Conservation (phyloP, 2,113 vertebrate genomes). For the Monopterus albus region DNA sequence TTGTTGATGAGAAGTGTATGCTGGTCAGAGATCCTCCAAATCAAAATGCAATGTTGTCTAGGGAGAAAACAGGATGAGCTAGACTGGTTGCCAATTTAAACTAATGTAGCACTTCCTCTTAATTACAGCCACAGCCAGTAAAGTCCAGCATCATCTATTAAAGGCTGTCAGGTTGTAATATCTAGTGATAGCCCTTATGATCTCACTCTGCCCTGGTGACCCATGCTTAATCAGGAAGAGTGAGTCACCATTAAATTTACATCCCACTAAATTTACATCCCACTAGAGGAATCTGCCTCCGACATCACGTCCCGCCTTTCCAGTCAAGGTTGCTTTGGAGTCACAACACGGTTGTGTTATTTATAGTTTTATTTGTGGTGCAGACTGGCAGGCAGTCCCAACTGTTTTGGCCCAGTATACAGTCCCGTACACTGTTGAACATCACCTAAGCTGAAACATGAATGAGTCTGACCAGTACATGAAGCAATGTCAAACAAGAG, state of each 20-base stretch:
- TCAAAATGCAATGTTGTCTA: background rate
- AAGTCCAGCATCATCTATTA: constrained; percentile 49
- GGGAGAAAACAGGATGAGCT: background rate
- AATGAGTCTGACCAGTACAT: too few species aligned
- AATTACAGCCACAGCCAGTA: constrained; percentile 54
- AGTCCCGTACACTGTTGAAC: background rate
- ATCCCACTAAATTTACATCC: constrained; percentile 53
- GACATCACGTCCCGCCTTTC: constrained; percentile 31
- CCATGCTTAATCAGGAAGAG: constrained; percentile 39
- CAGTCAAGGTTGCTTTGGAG: constrained; percentile 33
- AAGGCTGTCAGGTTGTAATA: constrained; percentile 36
- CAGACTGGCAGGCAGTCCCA: background rate
- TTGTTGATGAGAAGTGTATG: background rate
- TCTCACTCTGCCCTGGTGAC: constrained; percentile 38
- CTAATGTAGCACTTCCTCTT: constrained; percentile 33
- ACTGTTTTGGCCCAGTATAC: background rate
- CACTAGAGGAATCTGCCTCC: constrained; percentile 19
- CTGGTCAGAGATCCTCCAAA: background rate
- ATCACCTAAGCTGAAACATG: too few species aligned
- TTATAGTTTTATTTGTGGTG: constrained; percentile 17
- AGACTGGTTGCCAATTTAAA: constrained; percentile 28
- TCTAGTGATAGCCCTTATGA: constrained; percentile 41
- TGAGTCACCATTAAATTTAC: constrained; percentile 51
- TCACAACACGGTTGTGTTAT: constrained; percentile 5
- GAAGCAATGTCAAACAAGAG: background rate